Conservation (phyloP, 1,140 invertebrate genomes). For the Papilio aristodemus region DNA sequence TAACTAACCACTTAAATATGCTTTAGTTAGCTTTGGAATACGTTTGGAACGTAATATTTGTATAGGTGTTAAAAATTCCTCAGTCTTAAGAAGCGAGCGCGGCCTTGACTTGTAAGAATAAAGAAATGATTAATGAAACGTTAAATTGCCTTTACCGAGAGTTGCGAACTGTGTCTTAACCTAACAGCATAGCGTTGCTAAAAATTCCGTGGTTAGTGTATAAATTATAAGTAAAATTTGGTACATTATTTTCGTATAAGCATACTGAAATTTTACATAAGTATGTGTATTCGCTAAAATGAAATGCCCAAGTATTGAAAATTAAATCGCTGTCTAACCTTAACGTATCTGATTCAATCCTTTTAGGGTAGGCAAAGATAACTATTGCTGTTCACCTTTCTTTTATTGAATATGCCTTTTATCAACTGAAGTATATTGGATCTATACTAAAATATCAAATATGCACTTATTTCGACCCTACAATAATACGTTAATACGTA, state of each 20-base stretch:
- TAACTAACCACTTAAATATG: background rate
- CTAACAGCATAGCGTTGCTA: background rate
- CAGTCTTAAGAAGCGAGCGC: background rate
- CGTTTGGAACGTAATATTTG: conserved; percentile 6
- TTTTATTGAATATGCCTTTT: too few species aligned
- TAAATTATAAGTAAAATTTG: too few species aligned
- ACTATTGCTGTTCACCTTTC: too few species aligned
- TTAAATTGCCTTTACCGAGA: conserved; percentile 6
- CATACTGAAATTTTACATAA: too few species aligned
- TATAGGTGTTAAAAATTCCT: conserved; percentile 12
- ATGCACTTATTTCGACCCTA: background rate
- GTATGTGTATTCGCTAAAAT: too few species aligned
- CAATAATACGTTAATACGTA: background rate
- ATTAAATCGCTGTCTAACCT: too few species aligned
- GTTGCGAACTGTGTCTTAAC: background rate
- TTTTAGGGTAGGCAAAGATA: too few species aligned
- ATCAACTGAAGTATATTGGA: too few species aligned
- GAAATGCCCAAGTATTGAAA: too few species aligned
- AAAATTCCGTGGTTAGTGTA: background rate
- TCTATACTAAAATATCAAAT: too few species aligned
- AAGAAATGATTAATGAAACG: conserved; percentile 21
- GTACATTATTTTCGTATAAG: too few species aligned
- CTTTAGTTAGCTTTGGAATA: background rate
- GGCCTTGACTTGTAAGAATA: conserved; percentile 15
- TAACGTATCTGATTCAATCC: too few species aligned